Percentiles rank a stretch among this genome's conserved stretches.
These are phyloP conservation scores for Dromas ardeola DNA, from an alignment of 2,113 vertebrate species.

Conservation along the genomic window DNA sequence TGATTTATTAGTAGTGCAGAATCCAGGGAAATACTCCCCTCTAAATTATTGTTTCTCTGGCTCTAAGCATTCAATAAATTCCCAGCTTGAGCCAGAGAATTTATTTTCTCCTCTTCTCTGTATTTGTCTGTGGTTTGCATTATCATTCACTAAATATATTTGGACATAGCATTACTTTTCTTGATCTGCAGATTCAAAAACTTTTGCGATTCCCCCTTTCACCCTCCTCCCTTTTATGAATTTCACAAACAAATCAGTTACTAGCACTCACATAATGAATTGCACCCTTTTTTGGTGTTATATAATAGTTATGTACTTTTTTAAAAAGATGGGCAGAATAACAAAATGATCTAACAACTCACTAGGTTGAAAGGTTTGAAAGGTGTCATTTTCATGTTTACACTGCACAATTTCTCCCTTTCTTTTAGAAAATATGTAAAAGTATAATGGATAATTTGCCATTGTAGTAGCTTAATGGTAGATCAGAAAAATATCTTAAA, in stretches of 20 bases:
- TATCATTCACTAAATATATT: slow-evolving; percentile 42
- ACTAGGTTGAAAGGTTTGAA: neutral
- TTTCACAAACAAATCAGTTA: slow-evolving; percentile 19
- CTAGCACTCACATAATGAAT: neutral
- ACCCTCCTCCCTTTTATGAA: neutral
- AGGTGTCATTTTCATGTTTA: neutral
- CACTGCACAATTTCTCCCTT: neutral
- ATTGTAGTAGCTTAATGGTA: neutral
- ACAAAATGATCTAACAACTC: neutral
- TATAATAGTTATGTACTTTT: neutral
- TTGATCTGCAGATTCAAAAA: neutral
- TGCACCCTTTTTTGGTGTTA: neutral
- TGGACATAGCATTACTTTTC: neutral
- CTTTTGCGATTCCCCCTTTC: neutral
- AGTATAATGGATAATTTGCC: neutral
- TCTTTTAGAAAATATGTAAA: neutral
- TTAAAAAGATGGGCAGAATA: neutral
- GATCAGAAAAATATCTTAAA: neutral
- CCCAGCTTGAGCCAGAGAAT: slow-evolving; percentile 42
- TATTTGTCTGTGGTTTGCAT: slow-evolving; percentile 48
- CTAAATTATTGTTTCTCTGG: slow-evolving; percentile 53
- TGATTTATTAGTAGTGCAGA: slow-evolving; percentile 58
- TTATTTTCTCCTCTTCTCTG: slow-evolving; percentile 38
- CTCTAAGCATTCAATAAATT: slow-evolving; percentile 51
- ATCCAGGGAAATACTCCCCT: slow-evolving; percentile 60